These are phyloP conservation scores for Nibea albiflora DNA, from an alignment of 2,113 vertebrate genomes.

Conservation along the genomic window DNA sequence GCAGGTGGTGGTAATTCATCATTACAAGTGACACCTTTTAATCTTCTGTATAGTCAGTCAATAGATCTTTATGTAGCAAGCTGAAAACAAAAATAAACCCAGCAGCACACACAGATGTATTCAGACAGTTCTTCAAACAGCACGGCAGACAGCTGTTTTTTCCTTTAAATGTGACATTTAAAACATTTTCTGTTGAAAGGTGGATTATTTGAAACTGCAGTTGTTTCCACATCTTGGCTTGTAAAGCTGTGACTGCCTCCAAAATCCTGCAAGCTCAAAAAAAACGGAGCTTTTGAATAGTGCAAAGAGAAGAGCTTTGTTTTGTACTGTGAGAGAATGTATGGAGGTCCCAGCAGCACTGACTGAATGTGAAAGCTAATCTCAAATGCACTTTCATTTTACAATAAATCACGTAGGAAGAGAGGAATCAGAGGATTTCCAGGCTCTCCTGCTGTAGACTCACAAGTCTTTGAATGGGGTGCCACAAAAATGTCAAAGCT, in stretches of 20 bases:
- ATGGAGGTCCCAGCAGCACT: conserved; percentile 8
- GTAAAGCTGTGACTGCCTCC: background rate
- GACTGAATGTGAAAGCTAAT: conserved; percentile 16
- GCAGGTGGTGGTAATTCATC: too few relatives aligned
- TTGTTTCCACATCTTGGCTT: background rate
- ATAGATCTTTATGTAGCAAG: background rate
- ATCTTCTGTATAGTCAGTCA: too few relatives aligned
- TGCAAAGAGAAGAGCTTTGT: conserved; percentile 11
- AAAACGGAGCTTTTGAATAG: background rate
- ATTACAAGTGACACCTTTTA: too few relatives aligned
- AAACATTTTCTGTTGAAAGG: background rate
- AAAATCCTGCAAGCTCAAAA: background rate
- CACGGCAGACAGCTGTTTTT: background rate
- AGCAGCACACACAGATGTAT: too few relatives aligned
- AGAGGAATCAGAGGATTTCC: conserved; percentile 11
- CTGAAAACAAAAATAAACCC: background rate
- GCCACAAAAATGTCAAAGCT: conserved; percentile 14
- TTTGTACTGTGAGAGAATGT: background rate
- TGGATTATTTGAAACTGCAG: background rate
- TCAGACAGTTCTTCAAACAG: background rate
- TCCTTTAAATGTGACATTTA: background rate
- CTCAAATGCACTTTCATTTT: conserved; percentile 34
- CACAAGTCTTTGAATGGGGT: conserved; percentile 18
- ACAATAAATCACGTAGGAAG: conserved; percentile 16
- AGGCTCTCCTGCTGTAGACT: background rate